Evolutionary conservation across 1,140 invertebrate genomes (phyloP), one percentile per base, ranked within the genome.

Genomic region (Drosophila tani): DNA sequence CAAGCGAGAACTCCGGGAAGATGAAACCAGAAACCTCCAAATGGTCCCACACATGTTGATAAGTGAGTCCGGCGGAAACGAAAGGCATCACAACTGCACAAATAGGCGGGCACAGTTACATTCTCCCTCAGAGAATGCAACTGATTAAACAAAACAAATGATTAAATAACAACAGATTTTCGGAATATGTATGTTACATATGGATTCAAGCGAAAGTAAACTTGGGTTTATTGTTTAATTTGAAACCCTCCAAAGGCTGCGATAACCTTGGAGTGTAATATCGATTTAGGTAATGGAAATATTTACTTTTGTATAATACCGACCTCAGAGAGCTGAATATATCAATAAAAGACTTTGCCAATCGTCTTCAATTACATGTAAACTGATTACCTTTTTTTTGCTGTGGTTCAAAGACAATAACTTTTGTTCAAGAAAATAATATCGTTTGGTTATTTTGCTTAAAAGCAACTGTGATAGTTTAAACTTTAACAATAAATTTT

Each of bases 31-130:
- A 53, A 35, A 53, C 50, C 50, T 14, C 50, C 50, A 19, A 35
- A 53, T 53, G 50, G 29, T 53, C 29, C 56, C 14, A 57, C 57
- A 62, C 59, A 60, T 66, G 68, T 46, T 66, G 78, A 80, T 80
- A 80, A 79, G 62, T 80, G 63, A 66, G 63, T 78, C n/a, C 38
- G 74, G 62, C 63, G 64, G 70, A 69, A 69, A 60, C 46, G 59
- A 46, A 19, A 35, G 46, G 14, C 17, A 17, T 12, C n/a, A 14
- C 76, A 76, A 79, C 76, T 79, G 73, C 60, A 76, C 60, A 45
- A 64, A 46, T 32, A 38, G 17, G 46, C 50, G 45, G 32, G 3
- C 29, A 24, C 21, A 29, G 29, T 35, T 53, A 35, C 50, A 53
- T 53, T 53, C 35, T 53, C 29, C 14, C 50, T 35, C 6, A 19